Percentiles rank a stretch among this genome's conserved stretches.
Evolutionary conservation across 2,888 invertebrate species (phyloP).

Genomic region (Sceliomorpha sp.): DNA sequence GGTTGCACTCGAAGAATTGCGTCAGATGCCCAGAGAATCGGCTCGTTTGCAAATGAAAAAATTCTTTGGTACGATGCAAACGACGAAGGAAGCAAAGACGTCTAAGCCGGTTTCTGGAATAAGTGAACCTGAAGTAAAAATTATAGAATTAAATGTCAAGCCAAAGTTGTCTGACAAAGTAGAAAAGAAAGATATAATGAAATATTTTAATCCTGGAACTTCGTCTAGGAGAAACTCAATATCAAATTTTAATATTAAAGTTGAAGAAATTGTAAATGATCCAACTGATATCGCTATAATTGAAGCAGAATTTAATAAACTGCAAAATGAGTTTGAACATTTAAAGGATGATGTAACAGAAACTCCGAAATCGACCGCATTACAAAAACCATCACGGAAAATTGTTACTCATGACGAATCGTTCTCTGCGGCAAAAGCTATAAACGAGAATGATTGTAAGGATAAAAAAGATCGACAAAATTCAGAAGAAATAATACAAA

Average conservation of each 20-base stretch:
- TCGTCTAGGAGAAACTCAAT: slow-evolving; percentile 11
- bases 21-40: slow-evolving; percentile 69
- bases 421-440: no score
- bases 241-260: neutral
- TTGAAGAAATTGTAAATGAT: slow-evolving; percentile 6
- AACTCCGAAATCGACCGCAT: no score
- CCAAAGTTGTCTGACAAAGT: slow-evolving; percentile 71
- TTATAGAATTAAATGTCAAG: slow-evolving; percentile 65
- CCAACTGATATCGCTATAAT: neutral
- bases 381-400: no score
- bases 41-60: slow-evolving; percentile 72
- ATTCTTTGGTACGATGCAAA: slow-evolving; percentile 63
- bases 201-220: slow-evolving; percentile 66
- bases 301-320: slow-evolving; percentile 3
- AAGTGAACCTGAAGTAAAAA: slow-evolving; percentile 40
- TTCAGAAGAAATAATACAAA: slow-evolving; percentile 49
- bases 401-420: no score
- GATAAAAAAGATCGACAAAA: no score
- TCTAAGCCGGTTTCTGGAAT: slow-evolving; percentile 14
- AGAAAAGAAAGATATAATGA: slow-evolving; percentile 69
- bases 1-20: slow-evolving; percentile 58
- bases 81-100: slow-evolving; percentile 17
- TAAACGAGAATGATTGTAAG: no score
- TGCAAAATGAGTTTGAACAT: no score
- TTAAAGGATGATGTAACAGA: no score